Evolutionary conservation across 2,113 vertebrate genomes (phyloP).

Genomic region (Pandion haliaetus): DNA sequence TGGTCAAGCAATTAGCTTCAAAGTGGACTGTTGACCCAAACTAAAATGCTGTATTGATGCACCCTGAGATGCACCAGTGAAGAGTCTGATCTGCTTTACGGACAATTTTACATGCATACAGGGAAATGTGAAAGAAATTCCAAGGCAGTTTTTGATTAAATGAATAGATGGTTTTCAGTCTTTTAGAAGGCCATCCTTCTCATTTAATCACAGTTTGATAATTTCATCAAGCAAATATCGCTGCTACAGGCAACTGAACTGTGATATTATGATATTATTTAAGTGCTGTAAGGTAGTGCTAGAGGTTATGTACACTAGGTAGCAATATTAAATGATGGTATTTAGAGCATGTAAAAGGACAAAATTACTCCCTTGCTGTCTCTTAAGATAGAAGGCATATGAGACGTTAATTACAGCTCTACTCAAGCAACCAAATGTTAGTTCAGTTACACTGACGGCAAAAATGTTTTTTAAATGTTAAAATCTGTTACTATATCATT

Average conservation of each 20-base stretch:
- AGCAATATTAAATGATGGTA: background rate
- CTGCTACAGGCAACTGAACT: background rate
- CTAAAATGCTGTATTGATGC: background rate
- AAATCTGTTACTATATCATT: slow-evolving; percentile 28
- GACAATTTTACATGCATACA: background rate
- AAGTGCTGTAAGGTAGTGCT: background rate
- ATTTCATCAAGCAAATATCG: background rate
- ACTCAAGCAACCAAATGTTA: background rate
- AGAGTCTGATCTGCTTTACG: background rate
- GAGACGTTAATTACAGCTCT: background rate
- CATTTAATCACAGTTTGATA: background rate
- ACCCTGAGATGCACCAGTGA: background rate
- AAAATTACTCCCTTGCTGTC: background rate
- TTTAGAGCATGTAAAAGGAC: background rate
- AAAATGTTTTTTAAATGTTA: slow-evolving; percentile 34
- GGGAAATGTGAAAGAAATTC: background rate
- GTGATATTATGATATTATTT: background rate
- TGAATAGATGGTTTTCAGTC: background rate
- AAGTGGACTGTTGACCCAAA: background rate
- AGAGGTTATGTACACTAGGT: background rate
- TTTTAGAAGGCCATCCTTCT: background rate
- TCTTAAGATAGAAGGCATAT: background rate
- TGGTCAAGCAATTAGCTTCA: background rate
- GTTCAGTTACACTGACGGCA: background rate
- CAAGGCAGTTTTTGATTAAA: background rate